Percentiles rank a stretch among this genome's conserved stretches.
Evolutionary conservation across 2,113 vertebrate species (phyloP).

Genomic region (Dromas ardeola): DNA sequence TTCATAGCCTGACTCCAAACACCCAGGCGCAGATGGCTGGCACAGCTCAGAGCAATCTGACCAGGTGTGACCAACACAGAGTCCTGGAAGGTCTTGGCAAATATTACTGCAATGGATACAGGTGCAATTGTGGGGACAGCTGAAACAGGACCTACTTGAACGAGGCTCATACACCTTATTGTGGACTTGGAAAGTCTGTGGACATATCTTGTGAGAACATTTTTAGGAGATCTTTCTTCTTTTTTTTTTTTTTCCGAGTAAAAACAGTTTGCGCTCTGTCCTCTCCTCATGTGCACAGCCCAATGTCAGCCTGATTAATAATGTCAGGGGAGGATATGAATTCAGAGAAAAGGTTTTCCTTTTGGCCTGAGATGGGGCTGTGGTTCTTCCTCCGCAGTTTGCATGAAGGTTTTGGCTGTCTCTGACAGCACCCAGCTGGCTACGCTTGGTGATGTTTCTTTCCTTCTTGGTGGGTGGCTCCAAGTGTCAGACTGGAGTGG

Average conservation of each 20-base stretch:
- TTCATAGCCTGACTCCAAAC: background rate
- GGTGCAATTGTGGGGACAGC: background rate
- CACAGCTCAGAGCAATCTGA: background rate
- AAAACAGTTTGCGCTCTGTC: background rate
- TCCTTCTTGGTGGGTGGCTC: background rate
- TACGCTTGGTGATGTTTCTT: background rate
- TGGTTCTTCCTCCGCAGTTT: background rate
- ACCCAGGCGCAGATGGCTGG: background rate
- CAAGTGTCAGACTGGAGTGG: background rate
- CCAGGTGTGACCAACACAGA: background rate
- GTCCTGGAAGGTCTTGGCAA: background rate
- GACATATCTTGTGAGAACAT: fast-evolving
- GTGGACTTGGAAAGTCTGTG: background rate
- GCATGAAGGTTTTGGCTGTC: background rate
- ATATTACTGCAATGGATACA: fast-evolving
- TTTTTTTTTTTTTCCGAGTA: background rate
- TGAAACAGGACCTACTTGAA: background rate
- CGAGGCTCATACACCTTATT: background rate
- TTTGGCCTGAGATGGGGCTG: background rate
- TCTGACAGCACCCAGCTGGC: background rate
- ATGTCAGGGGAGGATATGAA: background rate
- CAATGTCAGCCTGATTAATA: background rate
- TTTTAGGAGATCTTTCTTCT: background rate
- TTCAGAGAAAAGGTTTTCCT: background rate
- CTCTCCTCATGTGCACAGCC: background rate